Evolutionary conservation across 2,888 invertebrate species (phyloP).

Genomic region (Volucella inflata): DNA sequence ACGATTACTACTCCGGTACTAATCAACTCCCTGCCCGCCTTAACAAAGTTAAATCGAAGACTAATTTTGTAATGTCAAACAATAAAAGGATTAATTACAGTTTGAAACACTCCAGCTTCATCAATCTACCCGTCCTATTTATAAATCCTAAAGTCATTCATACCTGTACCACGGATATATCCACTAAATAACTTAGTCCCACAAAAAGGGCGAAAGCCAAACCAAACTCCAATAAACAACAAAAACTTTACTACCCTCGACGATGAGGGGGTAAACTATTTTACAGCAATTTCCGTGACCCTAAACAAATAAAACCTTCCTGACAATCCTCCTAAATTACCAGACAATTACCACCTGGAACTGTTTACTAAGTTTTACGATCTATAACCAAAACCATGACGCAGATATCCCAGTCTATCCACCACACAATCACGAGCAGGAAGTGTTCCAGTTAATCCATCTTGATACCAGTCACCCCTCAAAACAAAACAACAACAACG

Average conservation of each 20-base stretch:
- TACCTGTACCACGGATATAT: neutral
- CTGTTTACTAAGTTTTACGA: constrained; percentile 26
- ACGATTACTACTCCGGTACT: too few species aligned
- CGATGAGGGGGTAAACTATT: constrained; percentile 14
- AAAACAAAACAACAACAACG: too few species aligned
- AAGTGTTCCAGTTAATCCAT: constrained; percentile 37
- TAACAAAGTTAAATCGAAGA: too few species aligned
- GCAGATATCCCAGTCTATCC: neutral
- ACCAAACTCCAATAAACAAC: neutral
- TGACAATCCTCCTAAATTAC: constrained; percentile 34
- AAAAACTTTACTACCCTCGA: constrained; percentile 6
- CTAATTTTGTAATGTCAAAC: too few species aligned
- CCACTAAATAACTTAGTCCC: neutral
- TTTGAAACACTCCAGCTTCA: too few species aligned
- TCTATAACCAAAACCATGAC: constrained; percentile 25
- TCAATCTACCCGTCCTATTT: too few species aligned
- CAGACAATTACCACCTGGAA: constrained; percentile 48
- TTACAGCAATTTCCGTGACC: constrained; percentile 36
- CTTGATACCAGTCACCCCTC: neutral
- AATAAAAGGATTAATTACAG: too few species aligned
- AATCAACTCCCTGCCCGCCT: too few species aligned
- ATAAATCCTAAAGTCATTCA: neutral
- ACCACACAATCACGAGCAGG: constrained; percentile 18
- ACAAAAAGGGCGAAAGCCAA: neutral
- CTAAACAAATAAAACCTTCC: constrained; percentile 35